Evolutionary conservation across 1,140 invertebrate genomes (phyloP).

Genomic region (Cotesia typhae): DNA sequence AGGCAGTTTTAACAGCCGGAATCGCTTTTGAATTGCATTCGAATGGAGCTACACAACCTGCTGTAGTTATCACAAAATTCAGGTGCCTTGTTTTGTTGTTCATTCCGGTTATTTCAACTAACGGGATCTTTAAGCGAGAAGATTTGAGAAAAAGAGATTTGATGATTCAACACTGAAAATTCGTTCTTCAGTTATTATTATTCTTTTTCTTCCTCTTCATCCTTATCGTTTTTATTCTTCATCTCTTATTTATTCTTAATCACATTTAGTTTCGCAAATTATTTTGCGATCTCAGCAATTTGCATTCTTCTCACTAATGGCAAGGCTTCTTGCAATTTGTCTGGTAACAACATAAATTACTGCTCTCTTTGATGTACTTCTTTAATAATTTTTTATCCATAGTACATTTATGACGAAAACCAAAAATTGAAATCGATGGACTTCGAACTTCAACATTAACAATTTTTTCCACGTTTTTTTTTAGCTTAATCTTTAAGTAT

Average conservation of each 20-base stretch:
- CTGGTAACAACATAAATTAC: not conserved
- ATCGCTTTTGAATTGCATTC: constrained; percentile 31
- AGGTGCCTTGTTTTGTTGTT: constrained; percentile 24
- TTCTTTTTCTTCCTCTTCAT: too few relatives aligned
- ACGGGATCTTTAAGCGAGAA: constrained; percentile 18
- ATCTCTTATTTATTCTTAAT: not conserved
- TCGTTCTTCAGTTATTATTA: too few relatives aligned
- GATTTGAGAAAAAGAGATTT: not conserved
- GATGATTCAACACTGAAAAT: too few relatives aligned
- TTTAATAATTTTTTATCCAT: not conserved
- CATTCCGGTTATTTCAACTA: constrained; percentile 6
- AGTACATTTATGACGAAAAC: not conserved
- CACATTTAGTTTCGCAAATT: not conserved
- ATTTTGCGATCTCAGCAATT: not conserved
- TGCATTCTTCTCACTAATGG: not conserved
- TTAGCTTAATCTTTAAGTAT: too few relatives aligned
- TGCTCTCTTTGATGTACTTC: not conserved
- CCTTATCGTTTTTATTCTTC: too few relatives aligned
- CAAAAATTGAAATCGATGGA: too few relatives aligned
- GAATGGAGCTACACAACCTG: constrained; percentile 20
- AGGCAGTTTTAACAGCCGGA: constrained; percentile 23
- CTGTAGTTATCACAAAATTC: constrained; percentile 21
- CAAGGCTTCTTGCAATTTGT: constrained; percentile 1
- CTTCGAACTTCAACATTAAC: not conserved
- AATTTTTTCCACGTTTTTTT: not conserved